Conservation (phyloP, 2,113 vertebrate genomes). For the Pelmatolapia mariae region DNA sequence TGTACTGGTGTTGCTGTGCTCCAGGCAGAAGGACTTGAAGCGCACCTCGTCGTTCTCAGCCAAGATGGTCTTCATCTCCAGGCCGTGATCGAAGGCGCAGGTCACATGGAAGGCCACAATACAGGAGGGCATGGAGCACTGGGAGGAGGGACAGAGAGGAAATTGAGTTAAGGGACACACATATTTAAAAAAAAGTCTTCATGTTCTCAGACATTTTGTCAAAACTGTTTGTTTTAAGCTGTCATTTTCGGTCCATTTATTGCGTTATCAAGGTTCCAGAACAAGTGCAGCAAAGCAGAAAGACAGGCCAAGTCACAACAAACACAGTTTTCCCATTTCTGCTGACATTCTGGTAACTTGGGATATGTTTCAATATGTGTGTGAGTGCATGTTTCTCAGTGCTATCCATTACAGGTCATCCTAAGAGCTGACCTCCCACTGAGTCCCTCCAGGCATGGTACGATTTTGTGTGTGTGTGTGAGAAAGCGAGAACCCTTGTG, state of each 20-base stretch:
- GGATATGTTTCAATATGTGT: not conserved
- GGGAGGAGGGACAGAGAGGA: not conserved
- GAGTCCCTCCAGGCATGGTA: constrained; percentile 26
- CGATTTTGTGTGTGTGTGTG: not conserved
- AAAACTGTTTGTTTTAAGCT: constrained; percentile 8
- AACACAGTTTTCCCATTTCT: constrained; percentile 30
- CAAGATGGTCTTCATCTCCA: constrained; percentile 95
- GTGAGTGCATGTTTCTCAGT: constrained; percentile 1
- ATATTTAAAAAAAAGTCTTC: not conserved
- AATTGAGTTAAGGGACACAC: not conserved
- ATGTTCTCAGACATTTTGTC: not conserved
- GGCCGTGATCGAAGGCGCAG: constrained; percentile 91
- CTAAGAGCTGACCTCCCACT: constrained; percentile 12
- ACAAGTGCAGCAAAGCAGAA: constrained; percentile 21
- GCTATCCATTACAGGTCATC: constrained; percentile 51
- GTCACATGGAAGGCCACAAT: constrained; percentile 97
- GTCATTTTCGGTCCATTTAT: constrained; percentile 28
- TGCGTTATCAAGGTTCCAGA: not conserved
- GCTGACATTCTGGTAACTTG: constrained; percentile 4
- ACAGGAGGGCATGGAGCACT: constrained; percentile 96
- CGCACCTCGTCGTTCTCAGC: constrained; percentile 95
- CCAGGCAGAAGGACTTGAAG: constrained; percentile 96
- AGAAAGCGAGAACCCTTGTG: not conserved
- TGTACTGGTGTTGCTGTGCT: constrained; percentile 73
- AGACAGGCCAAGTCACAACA: constrained; percentile 48